Percentiles rank a stretch among this genome's conserved stretches.
Conservation (phyloP, 2,888 invertebrate species). For the Idaea dimidiata region DNA sequence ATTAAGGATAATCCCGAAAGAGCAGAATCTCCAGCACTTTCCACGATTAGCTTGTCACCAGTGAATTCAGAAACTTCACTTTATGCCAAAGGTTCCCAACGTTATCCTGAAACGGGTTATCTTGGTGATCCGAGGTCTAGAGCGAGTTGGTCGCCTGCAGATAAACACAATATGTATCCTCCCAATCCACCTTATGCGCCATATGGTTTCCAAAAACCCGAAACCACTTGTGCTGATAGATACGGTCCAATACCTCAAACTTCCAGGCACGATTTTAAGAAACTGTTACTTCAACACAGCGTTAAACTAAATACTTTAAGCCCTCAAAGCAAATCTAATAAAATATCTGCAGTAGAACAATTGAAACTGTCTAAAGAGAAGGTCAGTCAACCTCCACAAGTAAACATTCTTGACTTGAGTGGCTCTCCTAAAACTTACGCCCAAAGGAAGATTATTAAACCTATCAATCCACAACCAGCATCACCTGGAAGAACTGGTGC, state of each 20-base stretch:
- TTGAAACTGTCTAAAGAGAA: conserved; percentile 85
- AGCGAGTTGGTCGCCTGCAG: conserved; percentile 84
- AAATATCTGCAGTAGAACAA: conserved; percentile 89
- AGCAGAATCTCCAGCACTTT: conserved; percentile 71
- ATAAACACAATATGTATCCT: conserved; percentile 53
- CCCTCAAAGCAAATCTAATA: conserved; percentile 79
- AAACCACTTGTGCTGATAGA: conserved; percentile 82
- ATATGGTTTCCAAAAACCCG: conserved; percentile 54
- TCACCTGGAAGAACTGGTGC: conserved; percentile 79
- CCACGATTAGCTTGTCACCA: conserved; percentile 72
- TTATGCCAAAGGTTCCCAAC: conserved; percentile 64
- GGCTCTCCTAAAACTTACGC: conserved; percentile 86
- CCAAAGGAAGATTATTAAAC: conserved; percentile 81
- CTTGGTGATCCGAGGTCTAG: conserved; percentile 79
- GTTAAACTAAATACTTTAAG: conserved; percentile 81
- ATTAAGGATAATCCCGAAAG: conserved; percentile 80
- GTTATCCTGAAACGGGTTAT: conserved; percentile 83
- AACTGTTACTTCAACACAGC: conserved; percentile 88
- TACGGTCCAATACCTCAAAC: conserved; percentile 85
- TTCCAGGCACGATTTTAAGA: conserved; percentile 91
- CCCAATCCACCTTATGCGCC: conserved; percentile 35
- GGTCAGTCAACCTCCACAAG: conserved; percentile 62
- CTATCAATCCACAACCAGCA: conserved; percentile 63
- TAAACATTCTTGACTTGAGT: conserved; percentile 85
- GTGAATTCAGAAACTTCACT: conserved; percentile 74